phyloP scores from a whole-genome alignment of 2,888 invertebrate species.

The Helicoverpa assulta region DNA sequence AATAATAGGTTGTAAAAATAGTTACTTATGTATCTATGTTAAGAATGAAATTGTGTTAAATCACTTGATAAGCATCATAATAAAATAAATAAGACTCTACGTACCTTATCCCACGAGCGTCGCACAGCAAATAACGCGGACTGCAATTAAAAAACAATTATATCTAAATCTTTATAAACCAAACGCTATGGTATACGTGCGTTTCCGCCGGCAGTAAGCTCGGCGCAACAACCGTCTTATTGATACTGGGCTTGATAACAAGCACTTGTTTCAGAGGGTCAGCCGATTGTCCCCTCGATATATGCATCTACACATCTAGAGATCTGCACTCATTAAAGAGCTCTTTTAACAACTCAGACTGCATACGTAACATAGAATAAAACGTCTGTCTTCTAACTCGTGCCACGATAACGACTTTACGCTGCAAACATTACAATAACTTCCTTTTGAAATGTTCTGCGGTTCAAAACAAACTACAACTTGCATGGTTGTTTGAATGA shows the following conservation, averaged over 20 bases:
- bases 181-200: slow-evolving; percentile 9
- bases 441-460: background rate
- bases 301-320: slow-evolving; percentile 28
- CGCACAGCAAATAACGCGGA: slow-evolving; percentile 29
- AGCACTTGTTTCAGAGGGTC: slow-evolving; percentile 46
- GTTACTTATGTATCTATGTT: background rate
- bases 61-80: background rate
- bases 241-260: slow-evolving; percentile 48
- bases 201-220: slow-evolving; percentile 38
- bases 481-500: background rate
- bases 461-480: background rate
- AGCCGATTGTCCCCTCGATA: slow-evolving; percentile 25
- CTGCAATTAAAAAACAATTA: slow-evolving; percentile 27
- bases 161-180: slow-evolving; percentile 35
- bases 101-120: slow-evolving; percentile 36
- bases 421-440: slow-evolving; percentile 13
- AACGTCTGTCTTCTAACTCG: slow-evolving; percentile 29
- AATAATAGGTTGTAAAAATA: no score
- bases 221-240: slow-evolving; percentile 38
- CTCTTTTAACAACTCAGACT: slow-evolving; percentile 31
- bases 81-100: slow-evolving; percentile 8
- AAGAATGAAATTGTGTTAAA: background rate
- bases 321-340: slow-evolving; percentile 28
- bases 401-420: slow-evolving; percentile 40
- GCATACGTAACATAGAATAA: slow-evolving; percentile 19